Evolutionary conservation across 2,113 vertebrate species (phyloP).

Genomic region (Rhinopomastus cyanomelas): DNA sequence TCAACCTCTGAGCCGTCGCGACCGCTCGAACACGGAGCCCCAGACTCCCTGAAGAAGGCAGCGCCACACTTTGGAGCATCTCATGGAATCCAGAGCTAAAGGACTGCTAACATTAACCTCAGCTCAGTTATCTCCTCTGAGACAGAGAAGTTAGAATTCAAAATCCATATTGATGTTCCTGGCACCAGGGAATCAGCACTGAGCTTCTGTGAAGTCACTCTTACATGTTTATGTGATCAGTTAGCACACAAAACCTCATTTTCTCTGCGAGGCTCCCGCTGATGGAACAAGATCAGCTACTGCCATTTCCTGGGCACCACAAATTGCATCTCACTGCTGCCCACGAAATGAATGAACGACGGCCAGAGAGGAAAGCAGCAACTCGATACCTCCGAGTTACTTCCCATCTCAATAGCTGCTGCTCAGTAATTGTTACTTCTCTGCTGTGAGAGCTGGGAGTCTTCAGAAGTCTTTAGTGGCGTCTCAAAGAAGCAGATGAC

Average conservation of each 20-base stretch:
- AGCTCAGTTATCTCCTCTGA: not conserved
- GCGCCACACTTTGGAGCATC: not conserved
- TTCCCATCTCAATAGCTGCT: not conserved
- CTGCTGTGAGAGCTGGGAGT: not conserved
- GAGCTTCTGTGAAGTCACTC: not conserved
- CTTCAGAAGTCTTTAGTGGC: not conserved
- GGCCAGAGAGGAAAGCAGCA: not conserved
- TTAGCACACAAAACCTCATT: not conserved
- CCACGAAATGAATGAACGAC: not conserved
- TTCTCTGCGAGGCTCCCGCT: not conserved
- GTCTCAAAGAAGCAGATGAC: not conserved
- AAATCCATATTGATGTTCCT: not conserved
- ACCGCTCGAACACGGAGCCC: not conserved
- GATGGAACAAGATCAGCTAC: not conserved
- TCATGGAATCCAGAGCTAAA: not conserved
- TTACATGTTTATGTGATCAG: not conserved
- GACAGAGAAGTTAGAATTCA: not conserved
- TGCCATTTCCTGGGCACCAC: not conserved
- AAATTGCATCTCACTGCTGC: not conserved
- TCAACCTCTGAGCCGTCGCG: not conserved
- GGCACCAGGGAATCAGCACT: not conserved
- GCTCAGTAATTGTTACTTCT: not conserved
- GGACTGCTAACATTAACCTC: not conserved
- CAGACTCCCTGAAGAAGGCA: not conserved
- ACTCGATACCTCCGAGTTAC: not conserved